Conservation (phyloP, 2,888 invertebrate genomes). For the Poecilobothrus nobilitatus region DNA sequence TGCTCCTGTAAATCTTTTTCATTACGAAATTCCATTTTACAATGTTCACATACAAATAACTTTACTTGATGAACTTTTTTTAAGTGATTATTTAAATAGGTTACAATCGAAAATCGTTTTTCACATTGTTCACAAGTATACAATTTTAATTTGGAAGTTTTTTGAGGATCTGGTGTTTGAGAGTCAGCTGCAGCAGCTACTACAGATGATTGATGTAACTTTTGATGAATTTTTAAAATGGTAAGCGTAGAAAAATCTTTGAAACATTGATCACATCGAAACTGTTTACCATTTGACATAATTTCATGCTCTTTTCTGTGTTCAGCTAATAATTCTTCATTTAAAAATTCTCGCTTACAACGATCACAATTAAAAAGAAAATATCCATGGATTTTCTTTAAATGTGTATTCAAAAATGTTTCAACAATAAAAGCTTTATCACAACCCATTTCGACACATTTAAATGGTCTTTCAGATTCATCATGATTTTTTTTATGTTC, state of each 20-base stretch:
- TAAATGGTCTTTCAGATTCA: not conserved
- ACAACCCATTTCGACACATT: constrained; percentile 1
- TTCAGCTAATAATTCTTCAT: not conserved
- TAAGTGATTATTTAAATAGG: not conserved
- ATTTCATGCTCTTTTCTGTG: not conserved
- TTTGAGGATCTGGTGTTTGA: not conserved
- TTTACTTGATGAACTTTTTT: constrained; percentile 1
- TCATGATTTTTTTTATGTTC: constrained; percentile 9
- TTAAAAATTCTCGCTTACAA: not conserved
- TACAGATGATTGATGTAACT: not conserved
- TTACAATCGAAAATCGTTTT: not conserved
- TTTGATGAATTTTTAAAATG: not conserved
- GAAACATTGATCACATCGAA: not conserved
- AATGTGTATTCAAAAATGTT: not conserved
- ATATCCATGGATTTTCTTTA: not conserved
- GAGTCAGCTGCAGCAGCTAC: not conserved
- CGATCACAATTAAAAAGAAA: not conserved
- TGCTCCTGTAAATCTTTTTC: not conserved
- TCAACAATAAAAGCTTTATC: not conserved
- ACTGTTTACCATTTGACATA: not conserved
- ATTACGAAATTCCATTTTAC: constrained; percentile 1
- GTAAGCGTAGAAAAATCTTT: not conserved
- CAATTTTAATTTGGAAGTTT: not conserved
- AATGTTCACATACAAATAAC: not conserved
- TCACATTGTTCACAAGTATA: not conserved